A percentile compares a stretch with the other conserved stretches of the same genome.
phyloP scores from a whole-genome alignment of 2,113 vertebrate species.

The Regulus satrapa region DNA sequence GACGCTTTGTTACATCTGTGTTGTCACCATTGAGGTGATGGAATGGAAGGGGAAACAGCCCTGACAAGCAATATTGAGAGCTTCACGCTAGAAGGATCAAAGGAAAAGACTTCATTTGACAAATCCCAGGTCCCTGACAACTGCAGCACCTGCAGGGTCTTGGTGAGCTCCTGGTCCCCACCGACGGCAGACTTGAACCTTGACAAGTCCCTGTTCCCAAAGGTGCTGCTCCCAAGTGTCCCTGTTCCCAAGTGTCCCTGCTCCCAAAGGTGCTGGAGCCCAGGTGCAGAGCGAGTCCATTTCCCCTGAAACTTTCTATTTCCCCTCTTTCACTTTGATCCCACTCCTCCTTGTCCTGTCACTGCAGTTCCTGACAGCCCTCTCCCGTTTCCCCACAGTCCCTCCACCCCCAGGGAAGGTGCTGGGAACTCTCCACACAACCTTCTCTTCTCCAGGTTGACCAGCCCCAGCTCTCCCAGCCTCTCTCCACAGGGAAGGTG shows the following conservation, averaged over 20 bases:
- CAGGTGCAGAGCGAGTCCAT: no score
- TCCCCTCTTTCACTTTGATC: not conserved
- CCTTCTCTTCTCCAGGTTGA: fast-evolving
- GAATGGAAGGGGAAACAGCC: not conserved
- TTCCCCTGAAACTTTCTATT: no score
- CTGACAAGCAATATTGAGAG: not conserved
- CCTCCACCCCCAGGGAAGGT: not conserved
- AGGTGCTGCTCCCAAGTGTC: no score
- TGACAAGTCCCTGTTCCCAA: not conserved
- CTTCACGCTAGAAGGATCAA: not conserved
- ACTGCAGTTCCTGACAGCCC: fast-evolving
- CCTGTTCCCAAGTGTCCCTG: not conserved
- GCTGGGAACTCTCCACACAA: not conserved
- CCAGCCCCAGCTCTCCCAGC: not conserved
- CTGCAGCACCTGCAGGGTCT: fast-evolving
- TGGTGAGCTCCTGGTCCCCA: not conserved
- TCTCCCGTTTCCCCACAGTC: fast-evolving
- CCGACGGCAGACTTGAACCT: fast-evolving
- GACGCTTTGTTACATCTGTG: not conserved
- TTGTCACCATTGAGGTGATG: not conserved
- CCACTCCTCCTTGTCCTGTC: not conserved
- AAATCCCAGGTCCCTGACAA: not conserved
- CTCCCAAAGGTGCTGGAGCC: not conserved
- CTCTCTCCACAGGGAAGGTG: not conserved
- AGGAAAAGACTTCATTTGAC: not conserved